A percentile compares a stretch with the other conserved stretches of the same genome.
phyloP scores from a whole-genome alignment of 1,140 invertebrate species.

The Drosophila jambulina region DNA sequence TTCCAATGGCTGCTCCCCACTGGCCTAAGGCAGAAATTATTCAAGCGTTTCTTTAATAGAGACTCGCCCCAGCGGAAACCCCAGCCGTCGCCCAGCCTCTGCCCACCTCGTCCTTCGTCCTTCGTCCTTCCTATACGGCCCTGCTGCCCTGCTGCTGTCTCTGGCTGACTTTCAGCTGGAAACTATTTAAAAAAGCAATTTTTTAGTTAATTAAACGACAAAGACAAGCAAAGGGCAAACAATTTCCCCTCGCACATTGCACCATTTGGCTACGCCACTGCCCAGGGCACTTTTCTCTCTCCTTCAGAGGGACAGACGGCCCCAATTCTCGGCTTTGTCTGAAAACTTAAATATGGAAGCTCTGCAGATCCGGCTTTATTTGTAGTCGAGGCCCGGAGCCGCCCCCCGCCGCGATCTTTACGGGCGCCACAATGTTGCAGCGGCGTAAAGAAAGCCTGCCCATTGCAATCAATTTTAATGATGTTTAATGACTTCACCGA shows the following conservation, averaged over 20 bases:
- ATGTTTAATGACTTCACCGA: slow-evolving; percentile 67
- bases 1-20: slow-evolving; percentile 54
- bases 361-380: slow-evolving; percentile 12
- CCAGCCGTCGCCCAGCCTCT: not conserved
- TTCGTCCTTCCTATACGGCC: slow-evolving; percentile 9
- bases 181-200: slow-evolving; percentile 79
- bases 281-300: slow-evolving; percentile 19
- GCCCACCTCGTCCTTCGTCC: slow-evolving; percentile 9
- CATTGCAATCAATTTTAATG: slow-evolving; percentile 70
- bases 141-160: not conserved
- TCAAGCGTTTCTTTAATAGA: slow-evolving; percentile 67
- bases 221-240: slow-evolving; percentile 65
- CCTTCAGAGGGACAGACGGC: not conserved
- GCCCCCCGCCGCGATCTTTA: slow-evolving; percentile 47
- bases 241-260: slow-evolving; percentile 56
- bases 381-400: not conserved
- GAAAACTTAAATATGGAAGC: not conserved
- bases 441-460: slow-evolving; percentile 7
- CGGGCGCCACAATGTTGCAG: slow-evolving; percentile 12
- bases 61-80: slow-evolving; percentile 34
- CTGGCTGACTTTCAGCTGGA: slow-evolving; percentile 49
- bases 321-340: not conserved
- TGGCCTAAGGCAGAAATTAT: slow-evolving; percentile 72
- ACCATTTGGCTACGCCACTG: slow-evolving; percentile 40
- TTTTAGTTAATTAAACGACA: slow-evolving; percentile 85